Percentiles rank a stretch among this genome's conserved stretches.
Evolutionary conservation across 1,140 invertebrate genomes (phyloP).

Genomic region (Cylas formicarius): DNA sequence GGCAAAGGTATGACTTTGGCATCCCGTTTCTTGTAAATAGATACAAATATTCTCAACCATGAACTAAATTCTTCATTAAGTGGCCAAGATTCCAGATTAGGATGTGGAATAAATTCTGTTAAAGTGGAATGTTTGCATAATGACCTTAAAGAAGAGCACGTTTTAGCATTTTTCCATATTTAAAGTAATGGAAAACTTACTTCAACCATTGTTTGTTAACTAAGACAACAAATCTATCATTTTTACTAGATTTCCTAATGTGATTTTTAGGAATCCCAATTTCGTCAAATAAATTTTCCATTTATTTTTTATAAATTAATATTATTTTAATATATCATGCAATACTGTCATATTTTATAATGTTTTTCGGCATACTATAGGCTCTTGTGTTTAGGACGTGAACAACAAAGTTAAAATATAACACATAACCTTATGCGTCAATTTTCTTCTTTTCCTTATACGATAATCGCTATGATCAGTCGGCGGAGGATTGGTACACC

Average conservation of each 20-base stretch:
- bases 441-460: no score
- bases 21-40: conserved; percentile 55
- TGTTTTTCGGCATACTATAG: no score
- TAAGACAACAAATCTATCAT: conserved; percentile 51
- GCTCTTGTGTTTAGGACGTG: no score
- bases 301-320: no score
- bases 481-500: no score
- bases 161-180: conserved; percentile 1
- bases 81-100: conserved; percentile 40
- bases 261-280: conserved; percentile 57
- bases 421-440: no score
- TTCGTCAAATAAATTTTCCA: conserved; percentile 56
- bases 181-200: conserved; percentile 31
- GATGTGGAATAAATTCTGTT: conserved; percentile 40
- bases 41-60: conserved; percentile 55
- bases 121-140: conserved; percentile 48
- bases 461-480: no score
- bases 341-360: no score
- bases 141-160: conserved; percentile 32
- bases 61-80: conserved; percentile 50
- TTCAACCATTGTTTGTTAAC: conserved; percentile 62
- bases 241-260: conserved; percentile 48
- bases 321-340: no score
- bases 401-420: no score
- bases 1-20: conserved; percentile 66